Evolutionary conservation across 1,140 invertebrate species (phyloP), one percentile per base, ranked within the genome.

Genomic region (Pogonognathellus flavescens): DNA sequence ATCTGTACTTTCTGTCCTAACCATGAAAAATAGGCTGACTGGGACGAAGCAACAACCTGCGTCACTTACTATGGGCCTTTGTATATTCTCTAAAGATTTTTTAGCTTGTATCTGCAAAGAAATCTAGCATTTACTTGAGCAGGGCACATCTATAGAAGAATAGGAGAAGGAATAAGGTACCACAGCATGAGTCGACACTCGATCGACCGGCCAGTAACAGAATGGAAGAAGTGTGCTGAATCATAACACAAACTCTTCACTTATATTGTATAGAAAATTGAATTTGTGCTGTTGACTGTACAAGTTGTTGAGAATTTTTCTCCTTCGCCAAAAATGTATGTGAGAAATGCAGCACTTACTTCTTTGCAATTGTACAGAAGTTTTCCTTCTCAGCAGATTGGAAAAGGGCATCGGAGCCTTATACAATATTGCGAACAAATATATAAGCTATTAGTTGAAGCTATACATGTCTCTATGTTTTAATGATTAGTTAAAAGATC

Each of bases 291-390:
- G 9, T 11, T 80, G 20, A 80, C 31, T 80, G 49, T 70, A 11
- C 84, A 81, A 81, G 80, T 57, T 59, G 76, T 85, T 55, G 53
- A 55, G 53, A 55, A 41, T 41, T 41, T 41, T 41, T 41, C 31
- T 41, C 31, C 2, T 41, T 41, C 31, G 31, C 31, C 31, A 41
- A 41, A 6, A 41, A 41, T 41, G 2, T 41, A 3, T 41, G 31
- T 41, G 31, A 41, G 31, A 41, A 41, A 41, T 41, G 31, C 31
- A 41, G 31, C 31, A 41, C 31, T 41, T 41, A 41, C 6, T 41
- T 41, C 31, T 41, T 6, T 41, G 31, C 31, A 41, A 41, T 41
- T 41, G 31, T 41, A 41, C 31, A 41, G 31, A 41, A 41, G 31
- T 41, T 41, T 41, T 41, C 31, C 31, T 41, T 41, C 31, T 41